Conservation (phyloP, 2,888 invertebrate species). For the Drepana falcataria region DNA sequence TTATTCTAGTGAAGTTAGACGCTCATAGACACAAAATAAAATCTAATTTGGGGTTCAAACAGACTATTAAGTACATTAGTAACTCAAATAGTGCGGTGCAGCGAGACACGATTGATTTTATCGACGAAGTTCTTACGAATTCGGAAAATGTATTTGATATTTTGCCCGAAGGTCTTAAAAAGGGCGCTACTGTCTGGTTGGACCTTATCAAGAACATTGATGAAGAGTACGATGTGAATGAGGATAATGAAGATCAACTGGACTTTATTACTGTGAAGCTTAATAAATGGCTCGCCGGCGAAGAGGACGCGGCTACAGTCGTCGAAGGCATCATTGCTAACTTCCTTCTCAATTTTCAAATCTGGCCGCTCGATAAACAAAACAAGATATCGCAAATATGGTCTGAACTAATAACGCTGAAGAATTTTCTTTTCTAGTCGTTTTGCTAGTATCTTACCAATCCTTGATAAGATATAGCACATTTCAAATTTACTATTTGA, state of each 20-base stretch:
- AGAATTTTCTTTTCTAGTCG: background rate
- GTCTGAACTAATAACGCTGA: constrained; percentile 27
- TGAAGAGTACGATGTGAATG: constrained; percentile 31
- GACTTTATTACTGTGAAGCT: constrained; percentile 22
- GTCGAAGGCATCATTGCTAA: constrained; percentile 32
- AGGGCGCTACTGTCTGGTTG: constrained; percentile 20
- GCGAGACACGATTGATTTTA: constrained; percentile 39
- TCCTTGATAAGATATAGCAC: no score
- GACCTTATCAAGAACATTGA: constrained; percentile 33
- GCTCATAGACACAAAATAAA: constrained; percentile 27
- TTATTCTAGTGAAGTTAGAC: constrained; percentile 25
- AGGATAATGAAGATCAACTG: constrained; percentile 26
- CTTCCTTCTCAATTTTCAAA: constrained; percentile 33
- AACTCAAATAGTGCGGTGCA: constrained; percentile 23
- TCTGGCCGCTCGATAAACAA: constrained; percentile 36
- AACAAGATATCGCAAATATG: constrained; percentile 31
- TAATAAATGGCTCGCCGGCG: background rate
- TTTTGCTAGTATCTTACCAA: no score
- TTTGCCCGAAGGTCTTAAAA: constrained; percentile 24
- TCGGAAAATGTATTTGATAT: constrained; percentile 21
- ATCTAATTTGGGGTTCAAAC: constrained; percentile 29
- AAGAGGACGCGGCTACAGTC: constrained; percentile 3
- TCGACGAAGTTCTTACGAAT: constrained; percentile 42
- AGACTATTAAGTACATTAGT: constrained; percentile 26
- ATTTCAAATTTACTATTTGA: no score